Percentiles rank a stretch among this genome's conserved stretches.
Evolutionary conservation across 1,140 invertebrate species (phyloP).

Genomic region (Aphidius ervi): DNA sequence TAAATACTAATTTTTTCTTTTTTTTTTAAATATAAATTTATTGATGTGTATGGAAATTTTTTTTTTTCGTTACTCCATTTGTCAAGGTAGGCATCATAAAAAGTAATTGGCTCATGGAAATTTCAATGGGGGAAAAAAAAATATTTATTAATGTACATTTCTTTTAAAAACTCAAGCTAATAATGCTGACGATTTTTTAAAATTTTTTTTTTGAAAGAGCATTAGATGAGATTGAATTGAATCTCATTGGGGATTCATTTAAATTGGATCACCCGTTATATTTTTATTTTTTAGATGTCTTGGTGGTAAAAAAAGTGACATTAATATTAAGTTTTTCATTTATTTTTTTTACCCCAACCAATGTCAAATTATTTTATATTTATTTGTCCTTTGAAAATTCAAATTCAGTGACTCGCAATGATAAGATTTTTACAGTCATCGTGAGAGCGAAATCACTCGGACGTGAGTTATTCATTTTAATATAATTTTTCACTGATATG

Average conservation of each 20-base stretch:
- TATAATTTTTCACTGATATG: not conserved
- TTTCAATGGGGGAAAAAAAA: slow-evolving; percentile 9
- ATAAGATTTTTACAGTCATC: slow-evolving; percentile 42
- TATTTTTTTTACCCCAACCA: too few relatives aligned
- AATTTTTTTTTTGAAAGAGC: slow-evolving; percentile 5
- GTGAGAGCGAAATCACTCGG: slow-evolving; percentile 9
- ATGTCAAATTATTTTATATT: slow-evolving; percentile 11
- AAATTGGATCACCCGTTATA: slow-evolving; percentile 33
- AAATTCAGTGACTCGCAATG: slow-evolving; percentile 29
- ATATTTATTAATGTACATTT: too few relatives aligned
- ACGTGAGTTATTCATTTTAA: slow-evolving; percentile 7
- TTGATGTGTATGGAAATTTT: not conserved
- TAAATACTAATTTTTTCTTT: not conserved
- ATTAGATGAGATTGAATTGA: slow-evolving; percentile 20
- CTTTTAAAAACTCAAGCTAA: not conserved
- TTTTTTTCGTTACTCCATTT: slow-evolving; percentile 15
- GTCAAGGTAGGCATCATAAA: slow-evolving; percentile 20
- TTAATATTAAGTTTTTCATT: slow-evolving; percentile 39
- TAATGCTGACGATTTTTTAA: not conserved
- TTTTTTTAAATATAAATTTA: not conserved
- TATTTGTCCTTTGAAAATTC: not conserved
- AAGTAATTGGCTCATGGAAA: slow-evolving; percentile 21
- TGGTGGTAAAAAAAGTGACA: slow-evolving; percentile 32
- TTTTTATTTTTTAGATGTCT: slow-evolving; percentile 28
- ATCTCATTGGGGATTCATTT: slow-evolving; percentile 21